Percentiles rank a stretch among this genome's conserved stretches.
These are phyloP conservation scores for Sinohyriopsis cumingii DNA, from an alignment of 2,888 invertebrate species.

Conservation along the genomic window DNA sequence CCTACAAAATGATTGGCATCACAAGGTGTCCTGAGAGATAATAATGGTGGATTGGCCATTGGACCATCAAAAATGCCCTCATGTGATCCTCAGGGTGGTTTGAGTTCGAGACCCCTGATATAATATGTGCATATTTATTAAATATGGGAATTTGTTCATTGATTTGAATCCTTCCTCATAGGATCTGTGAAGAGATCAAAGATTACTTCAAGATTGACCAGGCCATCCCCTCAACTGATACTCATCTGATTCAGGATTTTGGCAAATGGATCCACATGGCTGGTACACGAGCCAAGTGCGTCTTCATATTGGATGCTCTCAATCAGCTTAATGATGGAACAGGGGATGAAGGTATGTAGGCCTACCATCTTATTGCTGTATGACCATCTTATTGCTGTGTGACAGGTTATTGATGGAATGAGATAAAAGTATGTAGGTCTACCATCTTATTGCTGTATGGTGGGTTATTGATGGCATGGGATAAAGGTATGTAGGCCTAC, in stretches of 20 bases:
- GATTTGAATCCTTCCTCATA: constrained; percentile 11
- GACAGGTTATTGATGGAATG: constrained; percentile 55
- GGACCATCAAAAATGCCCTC: too few species aligned
- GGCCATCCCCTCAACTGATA: constrained; percentile 49
- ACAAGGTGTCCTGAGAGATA: too few species aligned
- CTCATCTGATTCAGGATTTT: constrained; percentile 43
- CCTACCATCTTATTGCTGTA: not conserved
- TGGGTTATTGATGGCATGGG: constrained; percentile 52
- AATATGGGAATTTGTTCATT: not conserved
- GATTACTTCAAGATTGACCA: constrained; percentile 43
- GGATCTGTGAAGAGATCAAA: constrained; percentile 59
- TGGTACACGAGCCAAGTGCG: constrained; percentile 35
- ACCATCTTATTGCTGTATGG: not conserved
- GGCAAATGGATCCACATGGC: constrained; percentile 51
- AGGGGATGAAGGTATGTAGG: constrained; percentile 37
- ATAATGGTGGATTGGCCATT: too few species aligned
- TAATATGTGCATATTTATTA: too few species aligned
- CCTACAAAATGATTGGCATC: too few species aligned
- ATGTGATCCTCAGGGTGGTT: too few species aligned
- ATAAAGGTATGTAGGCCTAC: constrained; percentile 24
- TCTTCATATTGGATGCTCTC: constrained; percentile 59
- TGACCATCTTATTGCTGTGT: too few species aligned
- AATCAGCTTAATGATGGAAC: constrained; percentile 59
- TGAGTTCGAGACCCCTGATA: too few species aligned
- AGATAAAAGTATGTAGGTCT: constrained; percentile 25